Base-by-base conservation (phyloP, 1,140 invertebrate genomes). In the Lasioglossum albipes region DNA sequence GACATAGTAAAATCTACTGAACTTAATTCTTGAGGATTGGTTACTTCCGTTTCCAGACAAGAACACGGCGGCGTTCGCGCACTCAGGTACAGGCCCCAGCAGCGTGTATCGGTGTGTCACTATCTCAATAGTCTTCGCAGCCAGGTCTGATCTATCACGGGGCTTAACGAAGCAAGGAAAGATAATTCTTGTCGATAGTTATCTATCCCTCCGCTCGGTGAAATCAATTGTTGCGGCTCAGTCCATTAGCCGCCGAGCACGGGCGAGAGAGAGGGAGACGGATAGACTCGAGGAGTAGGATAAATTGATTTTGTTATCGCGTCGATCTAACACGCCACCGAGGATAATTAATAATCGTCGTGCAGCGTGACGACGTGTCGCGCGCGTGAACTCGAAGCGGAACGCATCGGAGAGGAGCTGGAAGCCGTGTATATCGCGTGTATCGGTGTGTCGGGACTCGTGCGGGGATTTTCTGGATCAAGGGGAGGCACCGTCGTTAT, bases 241-340 rank as follows among this genome's bases (percentile, higher is more conserved):
- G 57, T n/a, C 57, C 57, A 59, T 59, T 59, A 59, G 57, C 57
- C 52, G 4, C 10, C 13, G 64, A 6, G 18, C 27, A 2, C 2
- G 45, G 22, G 22, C 57, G 31, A 36, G 4, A 2, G 49, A 59
- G 20, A 59, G 57, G 7, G 57, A 59, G 20, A n/a, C 2, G 7
- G 57, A n/a, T 6, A n/a, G 5, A n/a, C 7, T 7, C 20, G 18
- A 59, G 57, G 57, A 22, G 45, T 13, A 18, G 27, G 49, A 31
- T 66, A 73, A 72, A 73, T 73, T 66, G 41, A 72, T 79, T 73
- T 64, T 61, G 31, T 59, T 73, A 65, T 78, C 61, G 45, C 0
- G 1, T 7, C 31, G 76, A 73, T 73, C 66, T 12, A 77, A 22
- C 41, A 31, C 22, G 52, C 18, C 42, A 61, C 57, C 41, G 12